Percentiles rank a stretch among this genome's conserved stretches.
Conservation (phyloP, 2,888 invertebrate species). For the Muschampia plurimacula region DNA sequence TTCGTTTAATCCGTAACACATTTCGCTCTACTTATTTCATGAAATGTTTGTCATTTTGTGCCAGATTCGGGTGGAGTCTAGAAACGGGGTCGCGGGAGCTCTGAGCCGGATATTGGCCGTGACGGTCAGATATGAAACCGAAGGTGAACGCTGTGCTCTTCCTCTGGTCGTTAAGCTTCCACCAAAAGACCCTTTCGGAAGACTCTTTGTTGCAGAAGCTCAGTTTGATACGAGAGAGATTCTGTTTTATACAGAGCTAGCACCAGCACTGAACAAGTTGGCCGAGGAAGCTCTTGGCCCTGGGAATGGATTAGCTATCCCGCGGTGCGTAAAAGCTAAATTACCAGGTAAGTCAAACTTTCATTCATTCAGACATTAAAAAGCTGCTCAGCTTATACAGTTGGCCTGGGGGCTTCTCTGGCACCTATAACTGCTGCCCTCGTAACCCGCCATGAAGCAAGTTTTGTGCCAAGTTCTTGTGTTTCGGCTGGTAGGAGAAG, state of each 20-base stretch:
- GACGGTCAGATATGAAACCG: slow-evolving; percentile 87
- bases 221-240: slow-evolving; percentile 94
- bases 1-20: background rate
- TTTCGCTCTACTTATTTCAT: background rate
- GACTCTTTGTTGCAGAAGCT: slow-evolving; percentile 92
- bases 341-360: slow-evolving; percentile 77
- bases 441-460: no score
- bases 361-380: background rate
- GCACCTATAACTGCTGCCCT: no score
- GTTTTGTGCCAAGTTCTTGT: no score
- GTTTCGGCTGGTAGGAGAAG: no score
- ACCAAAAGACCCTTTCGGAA: slow-evolving; percentile 92
- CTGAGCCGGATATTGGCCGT: slow-evolving; percentile 92
- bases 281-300: slow-evolving; percentile 85
- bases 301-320: slow-evolving; percentile 75
- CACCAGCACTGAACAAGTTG: slow-evolving; percentile 89
- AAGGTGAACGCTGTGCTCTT: slow-evolving; percentile 65
- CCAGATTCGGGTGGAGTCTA: slow-evolving; percentile 73
- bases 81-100: slow-evolving; percentile 89
- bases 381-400: no score
- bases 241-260: slow-evolving; percentile 92
- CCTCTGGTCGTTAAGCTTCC: slow-evolving; percentile 90
- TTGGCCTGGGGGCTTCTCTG: no score
- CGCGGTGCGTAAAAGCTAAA: slow-evolving; percentile 89
- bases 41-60: background rate